Conservation (phyloP, 2,888 invertebrate genomes). For the Mesorhabditis belari region DNA sequence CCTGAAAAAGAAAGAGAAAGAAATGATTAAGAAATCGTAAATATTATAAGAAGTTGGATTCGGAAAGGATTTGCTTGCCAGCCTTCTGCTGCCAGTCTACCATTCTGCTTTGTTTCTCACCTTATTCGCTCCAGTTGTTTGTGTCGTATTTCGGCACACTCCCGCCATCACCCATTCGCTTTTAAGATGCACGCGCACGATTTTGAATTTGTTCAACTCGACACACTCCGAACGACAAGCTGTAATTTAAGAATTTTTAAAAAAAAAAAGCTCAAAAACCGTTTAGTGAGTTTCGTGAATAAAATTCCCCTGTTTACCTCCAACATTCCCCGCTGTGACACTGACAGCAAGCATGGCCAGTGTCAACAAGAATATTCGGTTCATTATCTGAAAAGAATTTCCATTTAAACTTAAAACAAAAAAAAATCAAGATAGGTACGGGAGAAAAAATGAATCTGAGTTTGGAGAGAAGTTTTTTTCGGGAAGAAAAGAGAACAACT, state of each 20-base stretch:
- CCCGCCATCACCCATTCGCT: slow-evolving; percentile 29
- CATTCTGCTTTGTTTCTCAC: neutral
- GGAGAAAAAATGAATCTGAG: too few relatives aligned
- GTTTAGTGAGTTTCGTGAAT: too few relatives aligned
- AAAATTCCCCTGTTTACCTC: too few relatives aligned
- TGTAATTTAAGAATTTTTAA: slow-evolving; percentile 7
- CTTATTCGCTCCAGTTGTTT: slow-evolving; percentile 7
- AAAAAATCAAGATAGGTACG: too few relatives aligned
- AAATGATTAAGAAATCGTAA: too few relatives aligned
- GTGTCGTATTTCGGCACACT: slow-evolving; percentile 12
- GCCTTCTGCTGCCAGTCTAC: neutral
- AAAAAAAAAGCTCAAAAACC: neutral
- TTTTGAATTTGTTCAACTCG: slow-evolving; percentile 27
- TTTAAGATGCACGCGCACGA: slow-evolving; percentile 35
- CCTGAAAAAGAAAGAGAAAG: too few relatives aligned
- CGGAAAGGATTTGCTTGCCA: neutral
- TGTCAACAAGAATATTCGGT: neutral
- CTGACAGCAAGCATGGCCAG: neutral
- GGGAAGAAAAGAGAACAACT: too few relatives aligned
- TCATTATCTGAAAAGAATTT: too few relatives aligned
- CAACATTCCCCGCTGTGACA: neutral
- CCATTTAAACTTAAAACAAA: too few relatives aligned
- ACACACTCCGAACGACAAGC: slow-evolving; percentile 35
- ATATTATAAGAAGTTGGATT: too few relatives aligned
- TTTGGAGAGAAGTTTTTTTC: too few relatives aligned